These are phyloP conservation scores for Corapipo altera DNA, from an alignment of 2,113 vertebrate species.

Conservation along the genomic window DNA sequence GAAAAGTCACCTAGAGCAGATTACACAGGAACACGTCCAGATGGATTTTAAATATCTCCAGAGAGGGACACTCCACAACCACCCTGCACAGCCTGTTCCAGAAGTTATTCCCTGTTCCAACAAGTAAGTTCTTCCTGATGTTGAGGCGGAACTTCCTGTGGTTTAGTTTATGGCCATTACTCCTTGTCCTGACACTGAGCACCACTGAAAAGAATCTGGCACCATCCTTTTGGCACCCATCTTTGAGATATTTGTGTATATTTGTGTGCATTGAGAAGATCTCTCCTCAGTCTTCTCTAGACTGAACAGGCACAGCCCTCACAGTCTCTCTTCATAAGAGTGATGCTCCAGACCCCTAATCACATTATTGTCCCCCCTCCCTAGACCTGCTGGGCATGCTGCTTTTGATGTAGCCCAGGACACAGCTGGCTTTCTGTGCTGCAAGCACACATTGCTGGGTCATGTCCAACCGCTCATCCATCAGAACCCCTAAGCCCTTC, in stretches of 20 bases:
- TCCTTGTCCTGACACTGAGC: not conserved
- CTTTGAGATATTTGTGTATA: not conserved
- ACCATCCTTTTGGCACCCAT: not conserved
- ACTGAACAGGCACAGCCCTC: not conserved
- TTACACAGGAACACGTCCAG: not conserved
- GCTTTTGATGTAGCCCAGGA: not conserved
- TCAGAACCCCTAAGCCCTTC: too few relatives aligned
- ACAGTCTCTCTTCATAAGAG: not conserved
- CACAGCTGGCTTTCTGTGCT: rapidly evolving
- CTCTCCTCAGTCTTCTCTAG: not conserved
- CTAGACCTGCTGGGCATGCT: rapidly evolving
- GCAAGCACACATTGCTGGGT: not conserved
- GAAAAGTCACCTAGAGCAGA: not conserved
- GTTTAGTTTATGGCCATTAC: not conserved
- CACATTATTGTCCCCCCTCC: not conserved
- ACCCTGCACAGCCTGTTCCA: not conserved
- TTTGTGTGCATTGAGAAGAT: not conserved
- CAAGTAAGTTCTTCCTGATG: not conserved
- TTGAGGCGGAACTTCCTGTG: not conserved
- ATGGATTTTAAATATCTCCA: not conserved
- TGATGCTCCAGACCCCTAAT: not conserved
- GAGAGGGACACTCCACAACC: not conserved
- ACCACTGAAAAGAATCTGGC: not conserved
- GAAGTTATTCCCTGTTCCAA: not conserved
- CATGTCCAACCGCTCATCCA: not conserved